Percentiles rank a stretch among this genome's conserved stretches.
Evolutionary conservation across 2,888 invertebrate species (phyloP).

Genomic region (Parelbella ahira): DNA sequence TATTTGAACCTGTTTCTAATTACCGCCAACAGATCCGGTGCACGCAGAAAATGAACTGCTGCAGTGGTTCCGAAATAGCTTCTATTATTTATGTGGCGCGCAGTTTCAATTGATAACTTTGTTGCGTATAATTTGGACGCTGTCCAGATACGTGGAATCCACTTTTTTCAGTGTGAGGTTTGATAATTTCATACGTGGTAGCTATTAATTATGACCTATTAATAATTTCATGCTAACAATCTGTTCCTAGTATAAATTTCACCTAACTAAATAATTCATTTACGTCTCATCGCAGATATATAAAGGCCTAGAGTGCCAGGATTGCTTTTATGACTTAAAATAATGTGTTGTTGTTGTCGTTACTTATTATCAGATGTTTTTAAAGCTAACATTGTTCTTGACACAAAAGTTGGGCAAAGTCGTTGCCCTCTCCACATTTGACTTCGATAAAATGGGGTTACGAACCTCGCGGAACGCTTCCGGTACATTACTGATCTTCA

Average conservation of each 20-base stretch:
- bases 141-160: not conserved
- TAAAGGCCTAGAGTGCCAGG: no score
- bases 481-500: slow-evolving; percentile 16
- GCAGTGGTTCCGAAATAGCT: slow-evolving; percentile 1
- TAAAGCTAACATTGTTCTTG: not conserved
- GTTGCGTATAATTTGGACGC: slow-evolving; percentile 10
- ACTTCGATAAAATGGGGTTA: slow-evolving; percentile 34
- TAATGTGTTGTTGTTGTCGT: no score
- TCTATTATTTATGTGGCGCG: not conserved
- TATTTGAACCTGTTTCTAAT: no score
- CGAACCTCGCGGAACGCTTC: slow-evolving; percentile 31
- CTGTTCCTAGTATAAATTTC: no score
- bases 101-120: slow-evolving; percentile 1
- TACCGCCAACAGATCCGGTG: not conserved
- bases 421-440: slow-evolving; percentile 5
- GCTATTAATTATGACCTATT: no score
- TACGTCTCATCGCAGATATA: no score
- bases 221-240: no score
- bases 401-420: slow-evolving; percentile 2
- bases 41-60: not conserved
- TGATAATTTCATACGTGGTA: no score
- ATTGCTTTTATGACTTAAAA: no score
- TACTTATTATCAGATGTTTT: not conserved
- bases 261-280: no score
- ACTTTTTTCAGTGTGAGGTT: not conserved